Conservation (phyloP, 2,113 vertebrate genomes). For the Arothron firmamentum region DNA sequence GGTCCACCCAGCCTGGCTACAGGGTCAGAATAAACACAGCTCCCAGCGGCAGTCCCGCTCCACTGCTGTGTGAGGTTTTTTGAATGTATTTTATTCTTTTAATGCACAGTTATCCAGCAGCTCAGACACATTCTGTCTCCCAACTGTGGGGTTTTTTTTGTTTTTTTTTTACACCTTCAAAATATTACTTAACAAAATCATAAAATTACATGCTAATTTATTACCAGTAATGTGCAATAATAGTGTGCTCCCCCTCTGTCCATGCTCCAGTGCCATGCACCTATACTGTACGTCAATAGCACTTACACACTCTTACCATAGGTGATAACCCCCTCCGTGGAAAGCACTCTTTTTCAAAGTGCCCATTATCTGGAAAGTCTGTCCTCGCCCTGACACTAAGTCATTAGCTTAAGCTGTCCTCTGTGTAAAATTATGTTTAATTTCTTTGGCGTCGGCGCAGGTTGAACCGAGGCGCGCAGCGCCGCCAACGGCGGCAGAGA, state of each 20-base stretch:
- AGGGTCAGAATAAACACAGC: slow-evolving; percentile 12
- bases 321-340: slow-evolving; percentile 69
- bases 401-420: slow-evolving; percentile 72
- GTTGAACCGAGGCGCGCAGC: neutral
- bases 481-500: too few relatives aligned
- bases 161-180: slow-evolving; percentile 46
- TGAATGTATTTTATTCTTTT: slow-evolving; percentile 23
- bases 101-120: slow-evolving; percentile 27
- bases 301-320: slow-evolving; percentile 69
- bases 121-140: slow-evolving; percentile 28
- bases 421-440: slow-evolving; percentile 58
- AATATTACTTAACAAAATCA: slow-evolving; percentile 63
- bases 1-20: slow-evolving; percentile 18
- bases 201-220: slow-evolving; percentile 66
- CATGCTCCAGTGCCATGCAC: slow-evolving; percentile 50
- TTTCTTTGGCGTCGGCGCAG: slow-evolving; percentile 42
- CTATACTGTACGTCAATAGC: slow-evolving; percentile 61
- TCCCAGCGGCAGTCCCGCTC: neutral
- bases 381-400: slow-evolving; percentile 61
- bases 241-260: slow-evolving; percentile 57
- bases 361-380: slow-evolving; percentile 69
- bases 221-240: slow-evolving; percentile 62
- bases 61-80: slow-evolving; percentile 18
- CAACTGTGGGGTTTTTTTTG: too few relatives aligned
- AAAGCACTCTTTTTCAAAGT: slow-evolving; percentile 73